Base-by-base conservation (phyloP, 2,797 vertebrate genomes). In the Alectoris magna region DNA sequence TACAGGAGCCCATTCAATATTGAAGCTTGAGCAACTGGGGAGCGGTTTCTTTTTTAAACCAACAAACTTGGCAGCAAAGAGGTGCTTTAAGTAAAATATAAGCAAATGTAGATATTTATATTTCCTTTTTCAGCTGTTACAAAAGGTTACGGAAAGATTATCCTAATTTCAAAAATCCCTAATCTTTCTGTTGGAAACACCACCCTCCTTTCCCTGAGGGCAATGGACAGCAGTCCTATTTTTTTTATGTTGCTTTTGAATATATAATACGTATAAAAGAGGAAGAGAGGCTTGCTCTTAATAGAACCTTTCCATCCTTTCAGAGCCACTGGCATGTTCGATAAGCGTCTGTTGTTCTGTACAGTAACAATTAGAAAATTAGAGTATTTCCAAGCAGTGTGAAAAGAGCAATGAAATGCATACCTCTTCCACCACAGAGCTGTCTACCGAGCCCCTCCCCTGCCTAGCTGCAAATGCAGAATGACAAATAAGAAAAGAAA, bases 401-500 rank as follows among this genome's bases (percentile, higher is more conserved):
- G 88, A 81, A 67, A 78, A 70, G 77, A 76, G 56, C 1, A 12
- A 63, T 79, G 93, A 76, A 76, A 41, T 22, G 27, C 44, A 71
- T 34, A 70, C 91, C 58, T 84, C 83, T 77, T 51, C 84, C 4
- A 2, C 49, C 64, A 31, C 60, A 34, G 5, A 10, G 93, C 93
- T 93, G 29, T 49, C 18, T 63, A 43, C 49, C 2, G 16, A 93
- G 74, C 72, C 90, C 92, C 71, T 48, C 91, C 75, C 26, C 87
- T 87, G 86, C 74, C 87, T 96, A 73, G 76, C 74, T 93, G 66
- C 84, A 95, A 87, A 94, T 67, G 76, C 86, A 70, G 88, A 85
- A 83, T 82, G 96, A 94, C 91, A 97, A 95, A 89, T 86, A 95
- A 64, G 70, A 82, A 62, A 82, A 68, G 60, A 95, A 94, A 96